phyloP scores from a whole-genome alignment of 2,888 invertebrate species.

The Polietes domitor region DNA sequence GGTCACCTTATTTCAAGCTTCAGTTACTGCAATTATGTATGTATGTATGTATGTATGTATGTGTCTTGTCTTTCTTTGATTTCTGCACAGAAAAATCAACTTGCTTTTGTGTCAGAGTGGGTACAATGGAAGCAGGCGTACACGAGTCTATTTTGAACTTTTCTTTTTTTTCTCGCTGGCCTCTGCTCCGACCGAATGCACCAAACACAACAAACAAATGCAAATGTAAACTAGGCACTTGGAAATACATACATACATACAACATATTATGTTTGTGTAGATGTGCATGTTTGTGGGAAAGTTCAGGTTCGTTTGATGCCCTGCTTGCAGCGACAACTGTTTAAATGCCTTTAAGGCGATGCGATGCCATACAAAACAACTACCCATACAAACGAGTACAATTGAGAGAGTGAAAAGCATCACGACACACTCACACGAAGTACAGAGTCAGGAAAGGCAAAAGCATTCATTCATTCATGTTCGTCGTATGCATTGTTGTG shows the following conservation, averaged over 20 bases:
- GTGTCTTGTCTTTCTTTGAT: too few relatives aligned
- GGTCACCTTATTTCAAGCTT: too few relatives aligned
- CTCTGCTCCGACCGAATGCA: too few relatives aligned
- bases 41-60: too few relatives aligned
- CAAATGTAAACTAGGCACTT: background rate
- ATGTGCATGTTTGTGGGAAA: background rate
- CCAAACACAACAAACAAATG: too few relatives aligned
- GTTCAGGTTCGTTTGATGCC: slow-evolving; percentile 22
- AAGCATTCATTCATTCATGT: background rate
- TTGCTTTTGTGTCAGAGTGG: too few relatives aligned
- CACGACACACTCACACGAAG: background rate
- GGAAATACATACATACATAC: background rate
- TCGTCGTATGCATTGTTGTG: background rate
- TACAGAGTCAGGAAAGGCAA: background rate
- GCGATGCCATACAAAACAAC: background rate
- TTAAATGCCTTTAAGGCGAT: background rate
- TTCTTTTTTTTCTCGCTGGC: too few relatives aligned
- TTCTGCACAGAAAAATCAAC: too few relatives aligned
- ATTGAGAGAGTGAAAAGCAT: background rate
- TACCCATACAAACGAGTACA: background rate
- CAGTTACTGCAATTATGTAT: too few relatives aligned
- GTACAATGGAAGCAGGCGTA: too few relatives aligned
- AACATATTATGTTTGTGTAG: background rate
- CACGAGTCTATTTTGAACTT: too few relatives aligned
- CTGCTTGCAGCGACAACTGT: background rate